Evolutionary conservation across 1,140 invertebrate species (phyloP), one percentile per base, ranked within the genome.

Genomic region (Rhagoletis zephyria): DNA sequence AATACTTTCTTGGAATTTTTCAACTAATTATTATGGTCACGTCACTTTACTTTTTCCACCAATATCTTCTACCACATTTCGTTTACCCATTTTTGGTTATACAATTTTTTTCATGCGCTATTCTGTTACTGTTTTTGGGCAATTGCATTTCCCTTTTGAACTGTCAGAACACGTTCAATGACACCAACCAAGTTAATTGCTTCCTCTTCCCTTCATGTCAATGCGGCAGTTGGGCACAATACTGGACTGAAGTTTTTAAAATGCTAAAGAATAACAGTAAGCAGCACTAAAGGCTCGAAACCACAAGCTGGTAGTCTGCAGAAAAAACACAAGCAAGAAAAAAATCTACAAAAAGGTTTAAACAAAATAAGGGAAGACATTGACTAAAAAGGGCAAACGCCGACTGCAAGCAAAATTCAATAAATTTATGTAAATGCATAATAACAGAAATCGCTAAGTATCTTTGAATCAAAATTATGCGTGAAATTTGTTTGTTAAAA

Each of bases 101-200:
- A 77, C 48, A 56, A 51, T 56, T 56, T 56, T 30, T 51, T 56
- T 45, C 48, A 42, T 77, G 42, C 42, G 10, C 45, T 51, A 16
- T 77, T 51, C 45, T 3, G 6, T 81, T 56, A n/a, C 9, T 6
- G 5, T 81, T 63, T 81, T 56, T 56, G 48, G 74, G n/a, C 74
- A 81, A 14, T 30, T 51, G 74, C 74, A 56, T 51, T 81, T 5
- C 48, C 74, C n/a, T 45, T 74, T 45, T 74, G 10, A 74, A 74
- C 67, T 74, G 67, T 81, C 74, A 81, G 56, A 81, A 81, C 74
- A 81, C 74, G 74, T 81, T 81, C 74, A 56, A 81, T 56, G 74
- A 81, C 74, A 81, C 48, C 74, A 81, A 56, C 74, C 51, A 81
- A 16, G 74, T 56, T 81, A 81, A 81, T 81, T 56, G 74, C n/a